Evolutionary conservation across 2,797 vertebrate genomes (phyloP).

Genomic region (Sebastes flavidus): DNA sequence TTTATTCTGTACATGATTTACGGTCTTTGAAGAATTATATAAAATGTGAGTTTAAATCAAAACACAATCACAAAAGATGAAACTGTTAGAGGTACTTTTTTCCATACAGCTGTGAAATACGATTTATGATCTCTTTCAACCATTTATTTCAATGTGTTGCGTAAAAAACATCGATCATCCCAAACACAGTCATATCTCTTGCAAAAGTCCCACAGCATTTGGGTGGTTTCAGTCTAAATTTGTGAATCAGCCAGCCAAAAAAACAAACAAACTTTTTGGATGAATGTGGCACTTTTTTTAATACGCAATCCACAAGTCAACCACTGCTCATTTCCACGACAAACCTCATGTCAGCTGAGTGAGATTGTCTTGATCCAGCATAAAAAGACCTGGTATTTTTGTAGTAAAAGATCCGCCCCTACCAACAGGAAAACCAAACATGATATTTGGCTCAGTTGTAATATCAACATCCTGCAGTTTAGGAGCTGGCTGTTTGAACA

Average conservation of each 20-base stretch:
- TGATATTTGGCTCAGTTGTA: constrained; percentile 1
- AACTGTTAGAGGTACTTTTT: background rate
- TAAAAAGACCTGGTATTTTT: background rate
- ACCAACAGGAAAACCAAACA: background rate
- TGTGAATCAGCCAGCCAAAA: background rate
- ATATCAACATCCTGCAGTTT: constrained; percentile 45
- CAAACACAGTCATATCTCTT: background rate
- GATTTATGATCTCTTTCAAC: background rate
- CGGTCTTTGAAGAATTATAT: background rate
- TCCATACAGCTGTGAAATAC: background rate
- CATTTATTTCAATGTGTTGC: background rate
- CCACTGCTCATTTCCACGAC: background rate
- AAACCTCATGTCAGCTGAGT: background rate
- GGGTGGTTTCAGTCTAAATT: background rate
- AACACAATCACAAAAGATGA: background rate
- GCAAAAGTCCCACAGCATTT: background rate
- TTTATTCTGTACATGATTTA: background rate
- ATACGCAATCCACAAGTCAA: background rate
- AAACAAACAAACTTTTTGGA: background rate
- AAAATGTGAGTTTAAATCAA: background rate
- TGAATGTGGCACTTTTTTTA: background rate
- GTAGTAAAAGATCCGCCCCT: background rate
- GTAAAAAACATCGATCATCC: background rate
- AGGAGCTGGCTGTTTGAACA: constrained; percentile 9
- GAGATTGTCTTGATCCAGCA: background rate